A percentile compares a stretch with the other conserved stretches of the same genome.
phyloP scores from a whole-genome alignment of 2,797 vertebrate genomes.

The Melanotaenia boesemani region DNA sequence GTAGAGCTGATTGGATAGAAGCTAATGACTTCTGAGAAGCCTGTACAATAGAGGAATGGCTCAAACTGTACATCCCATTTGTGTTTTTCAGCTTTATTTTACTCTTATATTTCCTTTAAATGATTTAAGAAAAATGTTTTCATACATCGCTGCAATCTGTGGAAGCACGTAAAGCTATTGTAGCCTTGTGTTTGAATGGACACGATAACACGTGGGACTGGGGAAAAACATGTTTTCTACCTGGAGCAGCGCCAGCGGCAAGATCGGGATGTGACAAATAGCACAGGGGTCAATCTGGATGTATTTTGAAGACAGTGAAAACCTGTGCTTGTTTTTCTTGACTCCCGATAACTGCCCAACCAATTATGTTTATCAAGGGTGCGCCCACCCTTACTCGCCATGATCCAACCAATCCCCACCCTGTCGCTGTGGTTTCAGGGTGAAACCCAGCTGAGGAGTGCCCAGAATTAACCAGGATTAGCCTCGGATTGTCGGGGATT shows the following conservation, averaged over 20 bases:
- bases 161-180: neutral
- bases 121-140: too few species aligned
- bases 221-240: constrained; percentile 75
- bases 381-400: constrained; percentile 59
- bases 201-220: constrained; percentile 4
- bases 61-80: constrained; percentile 26
- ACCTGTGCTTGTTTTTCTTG: constrained; percentile 78
- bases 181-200: neutral
- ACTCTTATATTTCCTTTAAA: neutral
- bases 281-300: constrained; percentile 61
- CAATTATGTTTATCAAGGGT: constrained; percentile 65
- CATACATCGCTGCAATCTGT: neutral
- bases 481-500: constrained; percentile 81
- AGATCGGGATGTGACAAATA: constrained; percentile 39
- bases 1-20: constrained; percentile 73
- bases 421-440: constrained; percentile 77
- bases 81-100: constrained; percentile 18
- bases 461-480: constrained; percentile 86
- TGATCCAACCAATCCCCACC: constrained; percentile 80
- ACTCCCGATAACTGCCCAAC: constrained; percentile 56
- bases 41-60: constrained; percentile 29
- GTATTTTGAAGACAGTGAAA: constrained; percentile 58
- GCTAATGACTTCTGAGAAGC: constrained; percentile 71
- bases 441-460: constrained; percentile 80
- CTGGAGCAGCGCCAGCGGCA: constrained; percentile 13